These are phyloP conservation scores for Bergia sp. DNA, from an alignment of 92 coral and sea anemone genomes.

Conservation along the genomic window DNA sequence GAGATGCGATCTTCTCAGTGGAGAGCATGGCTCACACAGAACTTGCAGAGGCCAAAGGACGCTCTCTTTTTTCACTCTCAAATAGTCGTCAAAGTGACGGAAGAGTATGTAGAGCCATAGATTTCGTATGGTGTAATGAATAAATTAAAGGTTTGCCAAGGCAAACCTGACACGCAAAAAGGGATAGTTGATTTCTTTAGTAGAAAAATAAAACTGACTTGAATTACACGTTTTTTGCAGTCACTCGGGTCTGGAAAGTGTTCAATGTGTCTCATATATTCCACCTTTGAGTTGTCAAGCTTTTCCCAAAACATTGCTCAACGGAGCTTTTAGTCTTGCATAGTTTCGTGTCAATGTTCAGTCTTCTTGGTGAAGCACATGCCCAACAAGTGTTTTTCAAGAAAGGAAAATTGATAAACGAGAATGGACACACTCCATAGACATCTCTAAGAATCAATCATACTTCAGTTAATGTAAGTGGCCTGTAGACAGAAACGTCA, in stretches of 20 bases:
- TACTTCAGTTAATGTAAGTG: neutral
- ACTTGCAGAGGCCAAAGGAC: neutral
- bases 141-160: neutral
- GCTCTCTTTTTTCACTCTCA: neutral
- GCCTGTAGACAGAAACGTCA: neutral
- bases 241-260: neutral
- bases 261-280: neutral
- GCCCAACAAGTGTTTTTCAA: neutral
- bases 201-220: neutral
- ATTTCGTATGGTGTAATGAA: neutral
- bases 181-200: neutral
- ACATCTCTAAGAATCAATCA: constrained; percentile 5
- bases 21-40: neutral
- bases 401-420: constrained; percentile 8
- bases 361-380: neutral
- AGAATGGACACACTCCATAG: neutral
- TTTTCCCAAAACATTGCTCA: neutral
- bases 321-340: neutral
- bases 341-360: neutral
- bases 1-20: neutral
- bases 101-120: neutral
- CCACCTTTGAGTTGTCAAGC: neutral
- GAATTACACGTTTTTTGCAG: neutral
- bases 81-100: neutral
- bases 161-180: neutral